Evolutionary conservation across 2,797 vertebrate species (phyloP).

Genomic region (Sphaeramia orbicularis): DNA sequence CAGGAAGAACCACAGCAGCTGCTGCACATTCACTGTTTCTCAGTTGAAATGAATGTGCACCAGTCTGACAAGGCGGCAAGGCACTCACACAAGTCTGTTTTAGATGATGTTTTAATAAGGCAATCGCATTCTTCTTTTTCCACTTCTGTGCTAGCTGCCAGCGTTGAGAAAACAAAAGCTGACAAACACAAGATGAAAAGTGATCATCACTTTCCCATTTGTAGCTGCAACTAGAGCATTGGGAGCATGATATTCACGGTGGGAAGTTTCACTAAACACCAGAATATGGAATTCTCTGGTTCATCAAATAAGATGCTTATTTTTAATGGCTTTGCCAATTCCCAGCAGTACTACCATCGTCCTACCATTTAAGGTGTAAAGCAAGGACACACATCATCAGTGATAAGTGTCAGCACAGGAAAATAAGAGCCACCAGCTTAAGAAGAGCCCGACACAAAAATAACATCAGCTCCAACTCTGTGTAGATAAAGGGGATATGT

Average conservation of each 20-base stretch:
- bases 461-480: background rate
- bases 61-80: conserved; percentile 29
- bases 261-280: conserved; percentile 37
- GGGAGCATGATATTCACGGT: conserved; percentile 41
- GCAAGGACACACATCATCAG: background rate
- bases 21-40: conserved; percentile 24
- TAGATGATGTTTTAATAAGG: conserved; percentile 46
- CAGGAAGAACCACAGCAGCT: conserved; percentile 42
- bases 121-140: conserved; percentile 15
- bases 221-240: conserved; percentile 19
- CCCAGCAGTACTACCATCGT: conserved; percentile 5
- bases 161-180: conserved; percentile 15
- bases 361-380: conserved; percentile 19
- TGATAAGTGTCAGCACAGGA: conserved; percentile 1
- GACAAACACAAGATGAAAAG: conserved; percentile 24
- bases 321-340: conserved; percentile 57
- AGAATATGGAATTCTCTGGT: conserved; percentile 19
- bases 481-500: background rate
- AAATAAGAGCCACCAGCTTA: background rate
- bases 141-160: background rate
- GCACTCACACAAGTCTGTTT: conserved; percentile 40
- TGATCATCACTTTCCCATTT: conserved; percentile 32
- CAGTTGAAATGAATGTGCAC: conserved; percentile 27
- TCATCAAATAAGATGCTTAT: conserved; percentile 55
- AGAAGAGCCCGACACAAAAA: conserved; percentile 6